A percentile compares a stretch with the other conserved stretches of the same genome.
phyloP scores from a whole-genome alignment of 2,888 invertebrate genomes.

The Cotesia congregata region DNA sequence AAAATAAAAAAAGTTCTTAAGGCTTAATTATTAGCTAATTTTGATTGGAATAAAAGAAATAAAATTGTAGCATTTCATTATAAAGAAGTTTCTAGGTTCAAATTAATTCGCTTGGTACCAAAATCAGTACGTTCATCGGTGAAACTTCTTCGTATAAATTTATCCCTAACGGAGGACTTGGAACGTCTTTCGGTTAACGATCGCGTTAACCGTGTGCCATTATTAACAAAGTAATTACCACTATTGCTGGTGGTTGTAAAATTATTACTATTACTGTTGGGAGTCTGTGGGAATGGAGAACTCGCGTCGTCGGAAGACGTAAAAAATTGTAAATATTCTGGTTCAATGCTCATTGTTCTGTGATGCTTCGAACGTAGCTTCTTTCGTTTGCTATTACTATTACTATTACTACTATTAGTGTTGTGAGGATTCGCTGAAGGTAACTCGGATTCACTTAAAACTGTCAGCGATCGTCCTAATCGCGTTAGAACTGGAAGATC shows the following conservation, averaged over 20 bases:
- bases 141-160: conserved; percentile 67
- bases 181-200: conserved; percentile 73
- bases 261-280: conserved; percentile 1
- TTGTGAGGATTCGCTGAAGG: conserved; percentile 26
- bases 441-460: conserved; percentile 29
- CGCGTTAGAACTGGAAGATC: conserved; percentile 74
- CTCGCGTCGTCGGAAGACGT: conserved; percentile 16
- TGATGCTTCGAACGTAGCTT: conserved; percentile 46
- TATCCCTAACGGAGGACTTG: conserved; percentile 59
- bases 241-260: conserved; percentile 12
- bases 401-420: conserved; percentile 7
- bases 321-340: conserved; percentile 42
- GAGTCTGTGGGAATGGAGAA: conserved; percentile 1
- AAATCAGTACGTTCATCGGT: conserved; percentile 51
- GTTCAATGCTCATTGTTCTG: conserved; percentile 51
- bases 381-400: neutral
- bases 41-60: too few species aligned
- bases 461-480: conserved; percentile 75
- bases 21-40: too few species aligned
- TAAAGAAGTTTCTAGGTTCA: conserved; percentile 71
- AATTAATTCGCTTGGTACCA: conserved; percentile 56
- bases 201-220: conserved; percentile 70
- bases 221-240: neutral
- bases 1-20: too few species aligned
- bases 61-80: conserved; percentile 53